Evolutionary conservation across 2,113 vertebrate species (phyloP).

Genomic region (Steatornis caripensis): DNA sequence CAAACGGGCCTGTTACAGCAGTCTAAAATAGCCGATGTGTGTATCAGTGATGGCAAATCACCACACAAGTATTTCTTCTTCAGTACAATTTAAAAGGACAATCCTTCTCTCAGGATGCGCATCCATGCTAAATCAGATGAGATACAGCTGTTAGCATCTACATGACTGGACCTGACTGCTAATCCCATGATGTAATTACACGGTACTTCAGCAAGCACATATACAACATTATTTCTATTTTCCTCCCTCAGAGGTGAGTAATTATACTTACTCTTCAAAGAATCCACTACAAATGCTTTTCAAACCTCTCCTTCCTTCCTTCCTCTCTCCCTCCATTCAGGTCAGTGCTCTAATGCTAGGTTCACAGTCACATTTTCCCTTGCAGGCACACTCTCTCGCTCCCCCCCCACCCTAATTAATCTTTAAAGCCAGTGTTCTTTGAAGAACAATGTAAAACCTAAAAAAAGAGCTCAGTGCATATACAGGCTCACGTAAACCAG

Average conservation of each 20-base stretch:
- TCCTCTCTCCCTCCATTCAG: slow-evolving; percentile 34
- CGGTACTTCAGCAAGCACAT: background rate
- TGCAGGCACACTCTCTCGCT: slow-evolving; percentile 12
- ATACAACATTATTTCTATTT: background rate
- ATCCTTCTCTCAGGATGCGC: background rate
- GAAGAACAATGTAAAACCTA: slow-evolving; percentile 19
- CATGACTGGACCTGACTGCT: background rate
- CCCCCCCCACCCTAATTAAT: slow-evolving; percentile 25
- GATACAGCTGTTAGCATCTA: slow-evolving; percentile 11
- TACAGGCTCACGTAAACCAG: background rate
- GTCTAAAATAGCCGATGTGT: accelerated
- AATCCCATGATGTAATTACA: background rate
- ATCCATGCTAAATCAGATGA: background rate
- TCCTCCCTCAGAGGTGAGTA: background rate
- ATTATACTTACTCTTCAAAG: slow-evolving; percentile 28
- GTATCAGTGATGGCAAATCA: background rate
- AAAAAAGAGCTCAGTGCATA: background rate
- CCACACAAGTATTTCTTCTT: background rate
- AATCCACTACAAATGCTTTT: background rate
- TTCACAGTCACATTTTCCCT: slow-evolving; percentile 33
- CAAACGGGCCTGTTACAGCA: background rate
- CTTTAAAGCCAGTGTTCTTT: slow-evolving; percentile 41
- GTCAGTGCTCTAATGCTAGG: slow-evolving; percentile 52
- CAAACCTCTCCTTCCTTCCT: slow-evolving; percentile 8
- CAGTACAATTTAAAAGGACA: background rate